Percentiles rank a stretch among this genome's conserved stretches.
Conservation (phyloP, 2,888 invertebrate species). For the Incurvaria masculella region DNA sequence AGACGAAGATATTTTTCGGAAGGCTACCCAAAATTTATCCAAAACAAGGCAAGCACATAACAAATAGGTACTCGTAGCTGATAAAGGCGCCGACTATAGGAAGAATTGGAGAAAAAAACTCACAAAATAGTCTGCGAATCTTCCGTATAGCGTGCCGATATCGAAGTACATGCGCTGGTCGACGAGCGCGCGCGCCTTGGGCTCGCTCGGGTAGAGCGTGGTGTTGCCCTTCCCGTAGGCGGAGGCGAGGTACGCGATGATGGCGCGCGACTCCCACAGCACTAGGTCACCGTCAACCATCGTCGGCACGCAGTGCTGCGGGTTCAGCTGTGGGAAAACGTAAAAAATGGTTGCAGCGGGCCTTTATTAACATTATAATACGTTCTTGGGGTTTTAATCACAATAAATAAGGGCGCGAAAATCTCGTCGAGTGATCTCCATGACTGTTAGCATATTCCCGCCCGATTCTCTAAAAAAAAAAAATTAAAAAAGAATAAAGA, state of each 20-base stretch:
- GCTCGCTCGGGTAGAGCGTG: constrained; percentile 68
- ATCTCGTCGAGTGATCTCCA: too few relatives aligned
- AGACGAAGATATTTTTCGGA: too few relatives aligned
- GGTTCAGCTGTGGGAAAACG: constrained; percentile 62
- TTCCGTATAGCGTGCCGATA: constrained; percentile 64
- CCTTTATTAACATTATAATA: too few relatives aligned
- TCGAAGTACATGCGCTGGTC: constrained; percentile 78
- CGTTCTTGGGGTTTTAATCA: too few relatives aligned
- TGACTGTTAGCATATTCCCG: too few relatives aligned
- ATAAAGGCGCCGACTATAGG: background rate
- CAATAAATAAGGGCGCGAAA: too few relatives aligned
- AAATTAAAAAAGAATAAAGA: too few relatives aligned
- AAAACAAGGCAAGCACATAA: too few relatives aligned
- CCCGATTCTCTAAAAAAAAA: too few relatives aligned
- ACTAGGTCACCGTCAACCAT: constrained; percentile 78
- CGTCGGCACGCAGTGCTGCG: constrained; percentile 83
- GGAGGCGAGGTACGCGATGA: constrained; percentile 74
- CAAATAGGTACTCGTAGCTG: too few relatives aligned
- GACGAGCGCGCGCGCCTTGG: constrained; percentile 66
- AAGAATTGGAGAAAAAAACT: constrained; percentile 26
- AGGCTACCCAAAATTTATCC: too few relatives aligned
- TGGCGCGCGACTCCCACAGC: constrained; percentile 84
- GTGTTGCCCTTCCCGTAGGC: constrained; percentile 78
- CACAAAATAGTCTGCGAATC: constrained; percentile 65
- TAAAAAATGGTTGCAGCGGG: background rate